Evolutionary conservation across 2,797 vertebrate genomes (phyloP).

Genomic region (Thunnus albacares): DNA sequence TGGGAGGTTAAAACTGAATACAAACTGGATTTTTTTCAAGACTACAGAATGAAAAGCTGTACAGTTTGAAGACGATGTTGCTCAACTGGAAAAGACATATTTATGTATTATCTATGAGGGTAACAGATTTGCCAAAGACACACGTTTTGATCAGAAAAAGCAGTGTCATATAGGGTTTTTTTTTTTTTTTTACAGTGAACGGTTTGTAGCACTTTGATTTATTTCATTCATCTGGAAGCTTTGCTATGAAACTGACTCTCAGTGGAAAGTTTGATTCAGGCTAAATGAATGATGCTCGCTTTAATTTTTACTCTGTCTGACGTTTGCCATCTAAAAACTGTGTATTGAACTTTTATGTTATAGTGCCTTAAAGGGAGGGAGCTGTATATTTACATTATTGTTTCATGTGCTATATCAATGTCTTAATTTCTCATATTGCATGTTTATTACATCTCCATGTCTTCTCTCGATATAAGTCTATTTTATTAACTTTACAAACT

Average conservation of each 20-base stretch:
- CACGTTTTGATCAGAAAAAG: constrained; percentile 25
- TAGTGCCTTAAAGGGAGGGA: constrained; percentile 77
- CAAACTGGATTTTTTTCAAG: constrained; percentile 68
- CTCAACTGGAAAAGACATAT: constrained; percentile 73
- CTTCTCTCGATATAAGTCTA: constrained; percentile 28
- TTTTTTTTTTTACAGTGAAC: constrained; percentile 46
- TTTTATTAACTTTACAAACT: constrained; percentile 37
- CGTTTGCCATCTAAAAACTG: constrained; percentile 49
- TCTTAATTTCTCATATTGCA: constrained; percentile 69
- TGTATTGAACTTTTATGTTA: constrained; percentile 50
- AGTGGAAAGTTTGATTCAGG: constrained; percentile 57
- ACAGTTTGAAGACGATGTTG: constrained; percentile 58
- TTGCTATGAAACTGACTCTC: constrained; percentile 59
- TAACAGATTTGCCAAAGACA: constrained; percentile 59
- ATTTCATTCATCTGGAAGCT: constrained; percentile 62
- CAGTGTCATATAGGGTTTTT: constrained; percentile 13
- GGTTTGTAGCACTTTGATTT: constrained; percentile 78
- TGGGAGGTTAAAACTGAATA: constrained; percentile 62
- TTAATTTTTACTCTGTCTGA: constrained; percentile 37
- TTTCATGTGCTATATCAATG: constrained; percentile 53
- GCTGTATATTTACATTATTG: constrained; percentile 56
- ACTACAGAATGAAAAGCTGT: constrained; percentile 26
- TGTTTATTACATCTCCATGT: constrained; percentile 63
- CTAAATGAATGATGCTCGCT: constrained; percentile 51
- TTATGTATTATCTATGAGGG: constrained; percentile 50